Evolutionary conservation across 2,113 vertebrate genomes (phyloP).

Genomic region (Stercorarius parasiticus): DNA sequence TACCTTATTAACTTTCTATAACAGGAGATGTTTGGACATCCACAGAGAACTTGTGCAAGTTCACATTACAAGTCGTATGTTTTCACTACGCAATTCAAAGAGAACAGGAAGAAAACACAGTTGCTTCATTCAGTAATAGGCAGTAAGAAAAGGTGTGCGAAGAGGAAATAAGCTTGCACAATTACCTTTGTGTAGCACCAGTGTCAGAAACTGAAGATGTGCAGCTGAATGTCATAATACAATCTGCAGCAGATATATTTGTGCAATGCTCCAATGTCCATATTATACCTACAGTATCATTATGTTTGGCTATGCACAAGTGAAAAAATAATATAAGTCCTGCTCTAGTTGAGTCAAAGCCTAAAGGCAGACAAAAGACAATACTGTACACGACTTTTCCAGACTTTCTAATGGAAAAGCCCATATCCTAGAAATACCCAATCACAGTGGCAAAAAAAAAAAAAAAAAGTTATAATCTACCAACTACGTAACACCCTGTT

Average conservation of each 20-base stretch:
- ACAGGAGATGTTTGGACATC: slow-evolving; percentile 6
- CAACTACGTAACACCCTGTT: background rate
- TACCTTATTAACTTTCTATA: slow-evolving; percentile 18
- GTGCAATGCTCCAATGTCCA: background rate
- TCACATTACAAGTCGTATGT: slow-evolving; percentile 24
- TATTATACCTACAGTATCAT: background rate
- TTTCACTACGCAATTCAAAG: background rate
- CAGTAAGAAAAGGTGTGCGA: background rate
- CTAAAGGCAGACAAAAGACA: background rate
- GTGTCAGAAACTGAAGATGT: background rate
- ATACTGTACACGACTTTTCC: background rate
- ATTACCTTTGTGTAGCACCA: background rate
- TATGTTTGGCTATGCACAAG: background rate
- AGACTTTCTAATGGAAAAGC: background rate
- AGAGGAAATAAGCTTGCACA: background rate
- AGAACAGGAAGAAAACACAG: background rate
- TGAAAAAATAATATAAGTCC: background rate
- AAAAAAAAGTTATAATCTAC: background rate
- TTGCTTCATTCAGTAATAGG: background rate
- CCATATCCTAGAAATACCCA: slow-evolving; percentile 12
- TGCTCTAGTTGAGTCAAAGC: background rate
- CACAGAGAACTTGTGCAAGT: slow-evolving; percentile 22
- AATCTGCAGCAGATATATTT: background rate
- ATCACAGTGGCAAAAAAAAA: background rate
- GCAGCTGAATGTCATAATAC: background rate